Conservation (phyloP, 2,113 vertebrate genomes). For the Neodontobutis hainanensis region DNA sequence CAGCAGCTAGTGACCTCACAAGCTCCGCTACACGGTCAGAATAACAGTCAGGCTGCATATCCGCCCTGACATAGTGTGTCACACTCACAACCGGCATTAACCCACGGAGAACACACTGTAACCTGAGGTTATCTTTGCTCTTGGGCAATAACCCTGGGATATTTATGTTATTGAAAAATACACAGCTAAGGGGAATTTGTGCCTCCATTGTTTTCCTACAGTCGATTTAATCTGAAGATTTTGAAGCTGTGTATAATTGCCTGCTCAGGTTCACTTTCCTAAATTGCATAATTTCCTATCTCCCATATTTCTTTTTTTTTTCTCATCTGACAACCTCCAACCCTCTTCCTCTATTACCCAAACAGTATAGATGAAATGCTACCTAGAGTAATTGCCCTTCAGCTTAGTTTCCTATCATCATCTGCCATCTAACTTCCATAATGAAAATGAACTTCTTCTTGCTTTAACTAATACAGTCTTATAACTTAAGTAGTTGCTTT, state of each 20-base stretch:
- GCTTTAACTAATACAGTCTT: slow-evolving; percentile 52
- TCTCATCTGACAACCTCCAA: slow-evolving; percentile 41
- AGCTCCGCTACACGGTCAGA: slow-evolving; percentile 27
- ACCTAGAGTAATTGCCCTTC: slow-evolving; percentile 64
- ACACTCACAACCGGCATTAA: slow-evolving; percentile 48
- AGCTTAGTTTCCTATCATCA: slow-evolving; percentile 55
- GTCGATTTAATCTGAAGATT: slow-evolving; percentile 2
- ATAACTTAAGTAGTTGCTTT: slow-evolving; percentile 66
- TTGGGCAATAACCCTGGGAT: slow-evolving; percentile 32
- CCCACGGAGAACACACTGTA: slow-evolving; percentile 46
- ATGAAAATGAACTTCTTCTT: slow-evolving; percentile 57
- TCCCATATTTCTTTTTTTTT: slow-evolving; percentile 22
- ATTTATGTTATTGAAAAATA: slow-evolving; percentile 33
- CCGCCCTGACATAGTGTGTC: slow-evolving; percentile 31
- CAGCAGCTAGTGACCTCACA: slow-evolving; percentile 59
- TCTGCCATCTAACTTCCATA: slow-evolving; percentile 45
- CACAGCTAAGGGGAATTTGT: slow-evolving; percentile 13
- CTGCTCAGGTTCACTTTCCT: slow-evolving; percentile 43
- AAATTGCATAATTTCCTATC: slow-evolving; percentile 47
- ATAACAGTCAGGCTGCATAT: slow-evolving; percentile 37
- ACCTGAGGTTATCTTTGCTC: slow-evolving; percentile 52
- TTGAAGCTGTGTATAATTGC: slow-evolving; percentile 37
- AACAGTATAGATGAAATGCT: slow-evolving; percentile 66
- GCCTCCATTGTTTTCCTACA: slow-evolving; percentile 26
- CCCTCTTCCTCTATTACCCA: slow-evolving; percentile 60